Evolutionary conservation across 1,140 invertebrate species (phyloP).

Genomic region (Thaumetopoea pityocampa): DNA sequence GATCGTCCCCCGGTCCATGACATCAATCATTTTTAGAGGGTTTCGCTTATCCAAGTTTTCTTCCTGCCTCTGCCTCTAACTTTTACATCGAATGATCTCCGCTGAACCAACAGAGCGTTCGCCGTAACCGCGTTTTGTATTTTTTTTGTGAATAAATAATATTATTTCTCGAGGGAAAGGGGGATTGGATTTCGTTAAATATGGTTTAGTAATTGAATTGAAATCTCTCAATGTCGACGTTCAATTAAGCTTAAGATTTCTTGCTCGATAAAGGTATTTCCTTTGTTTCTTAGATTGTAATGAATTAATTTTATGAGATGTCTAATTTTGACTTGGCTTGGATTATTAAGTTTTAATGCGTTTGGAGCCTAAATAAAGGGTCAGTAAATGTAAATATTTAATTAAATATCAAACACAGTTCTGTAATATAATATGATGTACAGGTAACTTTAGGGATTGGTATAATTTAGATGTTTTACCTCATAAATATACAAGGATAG

Average conservation of each 20-base stretch:
- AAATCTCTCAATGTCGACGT: slow-evolving; percentile 75
- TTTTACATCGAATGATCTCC: slow-evolving; percentile 72
- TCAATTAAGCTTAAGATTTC: slow-evolving; percentile 73
- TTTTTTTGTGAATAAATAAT: slow-evolving; percentile 75
- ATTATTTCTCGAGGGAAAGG: slow-evolving; percentile 71
- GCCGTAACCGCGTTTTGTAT: slow-evolving; percentile 66
- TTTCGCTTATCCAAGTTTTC: slow-evolving; percentile 73
- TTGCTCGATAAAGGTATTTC: slow-evolving; percentile 59
- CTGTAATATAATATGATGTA: too few species aligned
- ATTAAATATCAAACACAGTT: too few species aligned
- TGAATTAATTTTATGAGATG: slow-evolving; percentile 31
- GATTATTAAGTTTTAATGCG: not conserved
- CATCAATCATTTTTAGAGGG: slow-evolving; percentile 76
- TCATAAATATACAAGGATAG: too few species aligned
- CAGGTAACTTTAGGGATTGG: too few species aligned
- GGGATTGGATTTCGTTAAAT: slow-evolving; percentile 75
- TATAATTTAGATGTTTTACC: too few species aligned
- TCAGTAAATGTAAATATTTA: too few species aligned
- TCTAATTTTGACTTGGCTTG: slow-evolving; percentile 12
- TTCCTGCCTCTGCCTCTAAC: slow-evolving; percentile 60
- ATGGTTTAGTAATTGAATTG: slow-evolving; percentile 76
- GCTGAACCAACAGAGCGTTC: slow-evolving; percentile 69
- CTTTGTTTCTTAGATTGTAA: slow-evolving; percentile 56
- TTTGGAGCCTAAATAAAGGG: too few species aligned
- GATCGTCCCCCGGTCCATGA: slow-evolving; percentile 41